Conservation (phyloP, 2,113 vertebrate species). For the Caranx melampygus region DNA sequence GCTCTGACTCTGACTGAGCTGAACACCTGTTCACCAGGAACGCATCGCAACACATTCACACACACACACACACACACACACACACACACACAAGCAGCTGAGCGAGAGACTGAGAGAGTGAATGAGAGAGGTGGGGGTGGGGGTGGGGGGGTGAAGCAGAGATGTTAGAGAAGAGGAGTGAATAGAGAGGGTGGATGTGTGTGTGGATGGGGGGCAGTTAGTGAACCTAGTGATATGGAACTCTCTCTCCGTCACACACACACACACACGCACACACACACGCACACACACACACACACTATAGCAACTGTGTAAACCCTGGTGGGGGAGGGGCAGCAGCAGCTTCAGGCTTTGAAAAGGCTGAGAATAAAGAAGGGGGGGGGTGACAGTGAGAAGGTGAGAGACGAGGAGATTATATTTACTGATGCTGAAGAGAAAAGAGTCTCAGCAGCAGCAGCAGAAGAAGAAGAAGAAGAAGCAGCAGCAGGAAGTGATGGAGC, state of each 20-base stretch:
- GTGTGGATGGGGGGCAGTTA: neutral
- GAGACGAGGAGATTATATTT: neutral
- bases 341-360: slow-evolving; percentile 30
- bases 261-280: slow-evolving; percentile 9
- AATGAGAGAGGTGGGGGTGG: neutral
- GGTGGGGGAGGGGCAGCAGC: slow-evolving; percentile 54
- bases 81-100: neutral
- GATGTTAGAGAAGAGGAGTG: slow-evolving; percentile 41
- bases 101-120: neutral
- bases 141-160: neutral
- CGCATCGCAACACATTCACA: slow-evolving; percentile 52
- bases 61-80: slow-evolving; percentile 18
- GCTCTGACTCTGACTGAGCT: slow-evolving; percentile 31
- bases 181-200: neutral
- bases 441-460: neutral
- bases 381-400: slow-evolving; percentile 9
- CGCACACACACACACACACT: neutral
- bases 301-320: slow-evolving; percentile 2
- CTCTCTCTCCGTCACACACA: slow-evolving; percentile 8
- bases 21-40: slow-evolving; percentile 76
- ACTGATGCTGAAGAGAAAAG: neutral
- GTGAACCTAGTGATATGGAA: neutral
- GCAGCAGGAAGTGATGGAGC: no score
- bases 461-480: neutral
- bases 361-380: slow-evolving; percentile 27